Evolutionary conservation across 2,888 invertebrate species (phyloP).

Genomic region (Lithodes maja): DNA sequence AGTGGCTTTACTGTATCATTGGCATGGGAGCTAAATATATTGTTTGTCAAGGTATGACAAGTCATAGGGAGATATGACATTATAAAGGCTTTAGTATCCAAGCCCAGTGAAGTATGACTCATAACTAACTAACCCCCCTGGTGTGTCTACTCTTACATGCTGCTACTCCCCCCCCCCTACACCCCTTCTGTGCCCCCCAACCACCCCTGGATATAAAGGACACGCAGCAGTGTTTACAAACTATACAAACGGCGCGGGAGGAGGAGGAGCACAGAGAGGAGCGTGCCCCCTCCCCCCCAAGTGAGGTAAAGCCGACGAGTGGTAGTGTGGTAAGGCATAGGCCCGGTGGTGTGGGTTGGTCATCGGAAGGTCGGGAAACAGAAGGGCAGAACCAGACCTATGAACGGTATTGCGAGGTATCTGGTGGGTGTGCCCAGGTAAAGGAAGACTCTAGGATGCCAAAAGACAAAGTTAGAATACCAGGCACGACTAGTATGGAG

Average conservation of each 20-base stretch:
- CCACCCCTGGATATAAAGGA: background rate
- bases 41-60: too few species aligned
- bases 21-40: too few species aligned
- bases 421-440: background rate
- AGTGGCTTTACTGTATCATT: too few species aligned
- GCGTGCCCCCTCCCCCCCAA: slow-evolving; percentile 23
- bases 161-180: background rate
- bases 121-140: background rate
- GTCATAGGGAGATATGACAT: too few species aligned
- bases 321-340: slow-evolving; percentile 32
- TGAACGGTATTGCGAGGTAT: background rate
- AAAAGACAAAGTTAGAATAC: too few species aligned
- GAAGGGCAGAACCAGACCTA: background rate
- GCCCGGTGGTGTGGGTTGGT: slow-evolving; percentile 8
- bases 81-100: background rate
- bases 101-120: background rate
- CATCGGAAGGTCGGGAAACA: background rate
- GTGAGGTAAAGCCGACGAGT: slow-evolving; percentile 12
- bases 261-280: slow-evolving; percentile 27
- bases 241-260: background rate
- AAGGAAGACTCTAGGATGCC: background rate
- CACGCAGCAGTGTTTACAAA: slow-evolving; percentile 30
- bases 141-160: background rate
- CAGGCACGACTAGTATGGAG: too few species aligned
- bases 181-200: background rate